Evolutionary conservation across 1,140 invertebrate species (phyloP).

Genomic region (Formica selysi): DNA sequence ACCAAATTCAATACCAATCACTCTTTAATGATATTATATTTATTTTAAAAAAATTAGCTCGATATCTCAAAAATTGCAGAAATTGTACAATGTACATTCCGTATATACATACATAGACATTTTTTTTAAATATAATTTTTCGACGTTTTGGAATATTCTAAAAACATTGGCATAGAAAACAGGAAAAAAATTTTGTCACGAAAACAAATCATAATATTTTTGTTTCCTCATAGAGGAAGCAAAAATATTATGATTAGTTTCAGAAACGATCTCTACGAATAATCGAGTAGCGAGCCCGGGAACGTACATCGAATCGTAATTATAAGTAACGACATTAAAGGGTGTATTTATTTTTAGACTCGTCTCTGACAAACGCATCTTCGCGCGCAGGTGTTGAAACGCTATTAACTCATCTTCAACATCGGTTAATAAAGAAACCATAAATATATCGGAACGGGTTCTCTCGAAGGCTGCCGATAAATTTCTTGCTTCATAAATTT

Average conservation of each 20-base stretch:
- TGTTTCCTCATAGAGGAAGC: no score
- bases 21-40: no score
- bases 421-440: conserved; percentile 55
- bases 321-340: conserved; percentile 3
- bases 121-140: no score
- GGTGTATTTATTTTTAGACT: conserved; percentile 9
- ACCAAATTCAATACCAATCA: no score
- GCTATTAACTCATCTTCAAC: conserved; percentile 45
- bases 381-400: conserved; percentile 46
- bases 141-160: no score
- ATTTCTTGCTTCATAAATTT: conserved; percentile 63
- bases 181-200: no score
- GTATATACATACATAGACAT: no score
- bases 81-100: no score
- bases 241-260: conserved; percentile 45
- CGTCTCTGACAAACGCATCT: not conserved
- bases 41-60: no score
- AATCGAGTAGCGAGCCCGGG: not conserved
- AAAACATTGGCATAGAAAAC: no score
- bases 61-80: no score
- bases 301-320: conserved; percentile 31
- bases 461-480: conserved; percentile 44
- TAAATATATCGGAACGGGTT: conserved; percentile 59
- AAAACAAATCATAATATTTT: no score
- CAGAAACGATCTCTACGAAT: conserved; percentile 10